Conservation (phyloP, 2,888 invertebrate species). For the Oasisia sp. region DNA sequence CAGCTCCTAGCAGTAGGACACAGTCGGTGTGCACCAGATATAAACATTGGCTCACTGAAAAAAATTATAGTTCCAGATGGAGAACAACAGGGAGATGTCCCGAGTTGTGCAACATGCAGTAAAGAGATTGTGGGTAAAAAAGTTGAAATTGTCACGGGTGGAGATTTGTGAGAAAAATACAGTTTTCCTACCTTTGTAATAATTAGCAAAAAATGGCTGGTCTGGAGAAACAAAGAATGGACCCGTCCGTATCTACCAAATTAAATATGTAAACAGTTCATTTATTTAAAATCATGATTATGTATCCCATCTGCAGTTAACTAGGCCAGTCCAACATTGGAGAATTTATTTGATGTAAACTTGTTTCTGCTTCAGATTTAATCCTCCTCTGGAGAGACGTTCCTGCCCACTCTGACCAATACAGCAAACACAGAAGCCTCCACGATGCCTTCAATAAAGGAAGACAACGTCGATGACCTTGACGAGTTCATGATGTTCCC, state of each 20-base stretch:
- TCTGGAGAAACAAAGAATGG: too few species aligned
- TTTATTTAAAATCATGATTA: neutral
- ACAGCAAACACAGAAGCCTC: neutral
- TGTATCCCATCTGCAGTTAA: neutral
- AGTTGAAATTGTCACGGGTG: neutral
- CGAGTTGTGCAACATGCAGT: neutral
- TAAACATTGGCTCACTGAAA: neutral
- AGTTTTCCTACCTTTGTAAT: too few species aligned
- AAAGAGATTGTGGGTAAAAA: neutral
- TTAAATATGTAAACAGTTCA: neutral
- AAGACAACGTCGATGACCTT: constrained; percentile 31
- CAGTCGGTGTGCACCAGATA: neutral
- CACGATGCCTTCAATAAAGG: constrained; percentile 27
- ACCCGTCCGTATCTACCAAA: too few species aligned
- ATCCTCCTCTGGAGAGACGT: neutral
- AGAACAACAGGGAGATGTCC: neutral
- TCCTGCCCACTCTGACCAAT: neutral
- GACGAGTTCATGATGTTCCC: constrained; percentile 42
- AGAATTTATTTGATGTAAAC: neutral
- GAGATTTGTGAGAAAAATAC: neutral
- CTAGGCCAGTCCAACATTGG: neutral
- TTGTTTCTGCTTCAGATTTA: neutral
- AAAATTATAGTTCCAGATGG: neutral
- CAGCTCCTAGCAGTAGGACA: neutral
- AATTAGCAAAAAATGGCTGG: too few species aligned